A percentile compares a stretch with the other conserved stretches of the same genome.
phyloP scores from a whole-genome alignment of 1,140 invertebrate genomes.

The Diabrotica virgifera region DNA sequence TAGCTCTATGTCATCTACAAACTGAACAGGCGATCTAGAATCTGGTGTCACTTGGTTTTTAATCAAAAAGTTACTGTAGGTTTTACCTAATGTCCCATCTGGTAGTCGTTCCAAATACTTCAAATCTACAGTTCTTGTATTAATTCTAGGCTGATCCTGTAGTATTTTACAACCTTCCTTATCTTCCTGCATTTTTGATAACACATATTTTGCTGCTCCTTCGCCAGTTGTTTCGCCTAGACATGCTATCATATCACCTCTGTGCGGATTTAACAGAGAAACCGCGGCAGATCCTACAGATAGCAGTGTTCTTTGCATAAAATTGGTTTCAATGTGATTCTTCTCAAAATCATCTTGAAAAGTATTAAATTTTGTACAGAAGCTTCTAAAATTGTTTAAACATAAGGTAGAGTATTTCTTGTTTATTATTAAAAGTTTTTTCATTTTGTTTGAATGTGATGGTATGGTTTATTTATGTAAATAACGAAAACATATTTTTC shows the following conservation, averaged over 20 bases:
- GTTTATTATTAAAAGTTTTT: background rate
- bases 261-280: conserved; percentile 69
- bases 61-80: conserved; percentile 79
- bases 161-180: conserved; percentile 73
- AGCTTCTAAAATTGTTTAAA: background rate
- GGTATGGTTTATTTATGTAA: too few species aligned
- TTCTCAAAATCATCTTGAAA: conserved; percentile 54
- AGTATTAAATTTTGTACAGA: background rate
- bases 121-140: conserved; percentile 77
- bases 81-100: conserved; percentile 76
- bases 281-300: conserved; percentile 75
- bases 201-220: conserved; percentile 65
- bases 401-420: background rate
- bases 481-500: too few species aligned
- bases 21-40: conserved; percentile 81
- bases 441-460: too few species aligned
- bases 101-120: conserved; percentile 68
- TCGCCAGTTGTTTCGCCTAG: conserved; percentile 84
- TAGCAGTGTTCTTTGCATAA: conserved; percentile 73
- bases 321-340: conserved; percentile 68
- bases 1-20: conserved; percentile 85
- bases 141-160: conserved; percentile 80
- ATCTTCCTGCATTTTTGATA: conserved; percentile 55
- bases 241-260: conserved; percentile 91
- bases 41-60: conserved; percentile 91